Evolutionary conservation across 2,113 vertebrate species (phyloP).

Genomic region (Tyrannus savana): DNA sequence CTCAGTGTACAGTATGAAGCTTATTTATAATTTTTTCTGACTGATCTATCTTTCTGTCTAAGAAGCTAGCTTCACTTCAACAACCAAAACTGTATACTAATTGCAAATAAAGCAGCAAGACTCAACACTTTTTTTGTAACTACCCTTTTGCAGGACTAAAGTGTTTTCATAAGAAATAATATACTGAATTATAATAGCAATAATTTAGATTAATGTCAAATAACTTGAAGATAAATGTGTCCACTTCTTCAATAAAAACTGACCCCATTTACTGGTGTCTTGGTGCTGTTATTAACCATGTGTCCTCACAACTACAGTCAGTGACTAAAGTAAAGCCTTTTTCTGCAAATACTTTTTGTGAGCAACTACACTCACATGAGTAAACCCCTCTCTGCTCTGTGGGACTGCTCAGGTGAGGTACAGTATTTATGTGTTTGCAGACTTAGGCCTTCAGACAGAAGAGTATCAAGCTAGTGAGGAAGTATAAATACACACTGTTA

Average conservation of each 20-base stretch:
- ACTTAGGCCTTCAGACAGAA: neutral
- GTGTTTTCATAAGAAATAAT: conserved; percentile 68
- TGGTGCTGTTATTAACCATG: conserved; percentile 45
- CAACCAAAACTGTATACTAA: conserved; percentile 29
- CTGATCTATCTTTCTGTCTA: conserved; percentile 35
- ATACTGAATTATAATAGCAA: conserved; percentile 67
- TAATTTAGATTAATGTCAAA: conserved; percentile 71
- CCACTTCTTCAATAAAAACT: conserved; percentile 9
- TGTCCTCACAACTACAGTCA: conserved; percentile 15
- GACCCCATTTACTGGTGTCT: neutral
- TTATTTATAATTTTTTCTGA: conserved; percentile 39
- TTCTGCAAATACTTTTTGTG: conserved; percentile 6
- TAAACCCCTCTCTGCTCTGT: neutral
- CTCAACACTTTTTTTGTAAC: conserved; percentile 25
- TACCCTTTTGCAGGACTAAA: conserved; percentile 69
- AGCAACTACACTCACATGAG: neutral
- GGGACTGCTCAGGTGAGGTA: neutral
- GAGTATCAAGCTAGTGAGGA: conserved; percentile 4
- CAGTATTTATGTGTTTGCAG: neutral
- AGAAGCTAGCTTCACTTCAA: conserved; percentile 18
- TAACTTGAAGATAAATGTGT: conserved; percentile 60
- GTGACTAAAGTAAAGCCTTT: neutral
- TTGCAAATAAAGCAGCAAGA: conserved; percentile 55
- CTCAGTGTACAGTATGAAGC: conserved; percentile 56
- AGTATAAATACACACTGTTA: conserved; percentile 2